phyloP scores from a whole-genome alignment of 2,113 vertebrate species.

The Salvelinus alpinus region DNA sequence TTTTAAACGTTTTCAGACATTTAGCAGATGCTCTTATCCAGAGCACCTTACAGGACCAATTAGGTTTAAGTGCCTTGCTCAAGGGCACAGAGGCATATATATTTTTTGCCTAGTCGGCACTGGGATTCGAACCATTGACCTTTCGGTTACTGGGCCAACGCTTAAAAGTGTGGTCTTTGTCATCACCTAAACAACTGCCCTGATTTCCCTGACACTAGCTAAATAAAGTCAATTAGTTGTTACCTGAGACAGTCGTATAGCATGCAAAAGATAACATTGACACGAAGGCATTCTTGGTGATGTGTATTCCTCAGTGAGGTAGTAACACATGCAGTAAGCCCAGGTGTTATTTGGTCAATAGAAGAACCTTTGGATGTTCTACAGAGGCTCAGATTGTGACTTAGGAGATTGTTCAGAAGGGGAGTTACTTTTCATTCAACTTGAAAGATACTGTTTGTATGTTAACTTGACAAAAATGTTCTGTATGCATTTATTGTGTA shows the following conservation, averaged over 20 bases:
- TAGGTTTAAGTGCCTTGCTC: too few relatives aligned
- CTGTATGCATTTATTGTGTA: constrained; percentile 20
- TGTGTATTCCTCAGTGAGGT: not conserved
- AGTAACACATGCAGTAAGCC: not conserved
- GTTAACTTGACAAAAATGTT: constrained; percentile 40
- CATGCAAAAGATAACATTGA: not conserved
- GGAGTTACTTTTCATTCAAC: constrained; percentile 46
- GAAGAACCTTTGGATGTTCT: constrained; percentile 39
- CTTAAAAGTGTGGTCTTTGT: not conserved
- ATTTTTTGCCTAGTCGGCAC: too few relatives aligned
- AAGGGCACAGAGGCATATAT: too few relatives aligned
- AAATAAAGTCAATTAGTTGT: not conserved
- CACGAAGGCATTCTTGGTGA: not conserved
- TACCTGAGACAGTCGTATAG: not conserved
- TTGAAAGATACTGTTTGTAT: constrained; percentile 34
- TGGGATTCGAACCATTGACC: too few relatives aligned
- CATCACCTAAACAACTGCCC: not conserved
- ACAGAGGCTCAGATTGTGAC: constrained; percentile 29
- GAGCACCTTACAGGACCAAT: too few relatives aligned
- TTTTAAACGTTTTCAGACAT: not conserved
- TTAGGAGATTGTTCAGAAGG: constrained; percentile 21
- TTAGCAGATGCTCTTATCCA: too few relatives aligned
- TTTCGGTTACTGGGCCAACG: too few relatives aligned
- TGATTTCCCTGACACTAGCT: not conserved
- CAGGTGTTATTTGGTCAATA: constrained; percentile 34